Evolutionary conservation across 2,113 vertebrate species (phyloP), one percentile per base, ranked within the genome.

Genomic region (Progne subis): DNA sequence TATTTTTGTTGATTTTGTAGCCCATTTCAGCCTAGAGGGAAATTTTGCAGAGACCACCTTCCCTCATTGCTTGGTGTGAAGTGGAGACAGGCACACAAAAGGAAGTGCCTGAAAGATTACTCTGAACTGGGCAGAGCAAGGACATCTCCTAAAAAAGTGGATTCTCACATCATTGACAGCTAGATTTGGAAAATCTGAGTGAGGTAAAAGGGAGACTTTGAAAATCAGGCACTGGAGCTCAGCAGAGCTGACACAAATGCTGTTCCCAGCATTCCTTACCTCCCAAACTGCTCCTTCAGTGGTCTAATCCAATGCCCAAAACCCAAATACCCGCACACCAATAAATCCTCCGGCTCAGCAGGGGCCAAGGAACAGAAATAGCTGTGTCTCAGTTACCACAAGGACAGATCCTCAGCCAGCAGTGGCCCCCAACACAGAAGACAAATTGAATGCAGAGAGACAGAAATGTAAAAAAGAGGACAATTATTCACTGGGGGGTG

Each of bases 381-480:
- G 88, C 82, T 77, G 18, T 64, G 71, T 70, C 63, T 82, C 79
- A 52, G 53, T 77, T 90, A 55, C 63, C 77, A 95, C 69, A 60
- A 61, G 84, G 84, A 91, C 28, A 86, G 91, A 96, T 93, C 50
- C 52, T 86, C 68, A 82, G 90, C 93, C 92, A 95, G 82, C 79
- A 93, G 64, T 34, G 71, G 63, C 88, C 92, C 92, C 85, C 88
- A 93, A 93, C 85, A 43, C 82, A 90, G 88, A 63, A 75, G 64
- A 68, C 29, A 96, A 96, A 96, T 92, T 93, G 82, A 95, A 92
- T 68, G 37, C 94, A 95, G 93, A 91, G 78, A 83, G 53, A 57
- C 82, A 86, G 71, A 92, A 93, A 44, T 9, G 44, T 57, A 74
- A 60, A 65, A 68, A 31, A 69, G 43, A 69, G 63, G 77, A 69